These are phyloP conservation scores for Tetragonula carbonaria DNA, from an alignment of 2,888 invertebrate species.

Conservation along the genomic window DNA sequence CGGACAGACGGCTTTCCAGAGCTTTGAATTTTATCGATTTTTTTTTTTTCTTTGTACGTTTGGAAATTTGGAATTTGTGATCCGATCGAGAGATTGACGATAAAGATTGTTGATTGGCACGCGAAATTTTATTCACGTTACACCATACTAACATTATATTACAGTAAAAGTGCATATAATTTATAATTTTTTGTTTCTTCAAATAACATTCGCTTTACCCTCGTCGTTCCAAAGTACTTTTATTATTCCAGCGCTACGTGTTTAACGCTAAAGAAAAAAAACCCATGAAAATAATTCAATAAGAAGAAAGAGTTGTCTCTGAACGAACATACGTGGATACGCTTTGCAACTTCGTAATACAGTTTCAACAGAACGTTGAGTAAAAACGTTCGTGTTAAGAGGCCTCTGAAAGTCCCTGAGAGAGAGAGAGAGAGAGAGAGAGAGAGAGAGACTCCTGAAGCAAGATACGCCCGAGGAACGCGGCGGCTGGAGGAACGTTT, in stretches of 20 bases:
- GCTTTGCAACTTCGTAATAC: background rate
- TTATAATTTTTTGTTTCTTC: too few relatives aligned
- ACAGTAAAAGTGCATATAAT: too few relatives aligned
- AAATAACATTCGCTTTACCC: too few relatives aligned
- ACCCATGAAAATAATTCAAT: too few relatives aligned
- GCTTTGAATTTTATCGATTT: background rate
- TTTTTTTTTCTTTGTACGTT: background rate
- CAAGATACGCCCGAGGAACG: slow-evolving; percentile 14
- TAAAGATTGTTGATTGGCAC: background rate
- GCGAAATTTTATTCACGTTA: too few relatives aligned
- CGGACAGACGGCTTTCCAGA: background rate
- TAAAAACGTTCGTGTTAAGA: slow-evolving; percentile 5
- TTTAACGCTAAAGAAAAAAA: too few relatives aligned
- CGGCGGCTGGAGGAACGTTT: slow-evolving; percentile 16
- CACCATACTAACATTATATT: too few relatives aligned
- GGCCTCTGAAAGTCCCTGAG: background rate
- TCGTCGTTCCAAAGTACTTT: too few relatives aligned
- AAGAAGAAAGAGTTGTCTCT: too few relatives aligned
- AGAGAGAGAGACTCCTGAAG: background rate
- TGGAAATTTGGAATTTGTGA: background rate
- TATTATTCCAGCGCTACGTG: too few relatives aligned
- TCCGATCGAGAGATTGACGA: background rate
- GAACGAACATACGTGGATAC: background rate
- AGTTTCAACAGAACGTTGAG: background rate
- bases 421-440: too few relatives aligned